Conservation (phyloP, 1,140 invertebrate species). For the Apis dorsata region DNA sequence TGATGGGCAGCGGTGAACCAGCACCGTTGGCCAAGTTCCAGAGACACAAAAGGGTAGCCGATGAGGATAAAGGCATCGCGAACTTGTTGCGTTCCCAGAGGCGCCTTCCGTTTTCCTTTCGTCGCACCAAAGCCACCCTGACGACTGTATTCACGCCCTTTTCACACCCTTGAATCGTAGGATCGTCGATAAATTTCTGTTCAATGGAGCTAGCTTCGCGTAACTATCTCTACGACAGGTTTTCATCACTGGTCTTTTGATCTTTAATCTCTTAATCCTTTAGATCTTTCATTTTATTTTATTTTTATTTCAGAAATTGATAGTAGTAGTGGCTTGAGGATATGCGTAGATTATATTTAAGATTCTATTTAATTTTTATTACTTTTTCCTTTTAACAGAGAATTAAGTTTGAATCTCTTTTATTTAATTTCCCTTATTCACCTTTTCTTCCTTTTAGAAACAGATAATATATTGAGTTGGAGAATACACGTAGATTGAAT, state of each 20-base stretch:
- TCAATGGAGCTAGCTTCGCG: neutral
- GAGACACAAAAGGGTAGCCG: conserved; percentile 64
- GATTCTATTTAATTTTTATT: too few species aligned
- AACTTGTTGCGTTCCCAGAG: conserved; percentile 72
- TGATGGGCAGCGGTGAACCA: conserved; percentile 30
- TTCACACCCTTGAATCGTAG: conserved; percentile 34
- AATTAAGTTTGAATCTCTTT: too few species aligned
- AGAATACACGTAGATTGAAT: too few species aligned
- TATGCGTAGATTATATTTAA: too few species aligned
- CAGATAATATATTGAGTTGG: too few species aligned
- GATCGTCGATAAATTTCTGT: conserved; percentile 56
- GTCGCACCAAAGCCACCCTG: conserved; percentile 2
- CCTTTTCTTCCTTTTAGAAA: too few species aligned
- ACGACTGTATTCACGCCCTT: conserved; percentile 38
- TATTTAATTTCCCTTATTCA: too few species aligned
- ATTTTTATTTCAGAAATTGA: too few species aligned
- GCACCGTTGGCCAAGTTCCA: conserved; percentile 67
- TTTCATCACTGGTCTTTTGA: neutral
- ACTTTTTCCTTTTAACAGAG: too few species aligned
- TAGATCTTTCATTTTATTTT: too few species aligned
- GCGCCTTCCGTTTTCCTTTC: conserved; percentile 40
- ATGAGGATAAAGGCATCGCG: conserved; percentile 46
- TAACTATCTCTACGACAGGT: neutral
- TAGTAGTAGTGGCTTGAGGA: too few species aligned
- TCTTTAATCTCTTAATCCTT: neutral